phyloP scores from a whole-genome alignment of 2,113 vertebrate species.

The Cricetomys ansorgei region DNA sequence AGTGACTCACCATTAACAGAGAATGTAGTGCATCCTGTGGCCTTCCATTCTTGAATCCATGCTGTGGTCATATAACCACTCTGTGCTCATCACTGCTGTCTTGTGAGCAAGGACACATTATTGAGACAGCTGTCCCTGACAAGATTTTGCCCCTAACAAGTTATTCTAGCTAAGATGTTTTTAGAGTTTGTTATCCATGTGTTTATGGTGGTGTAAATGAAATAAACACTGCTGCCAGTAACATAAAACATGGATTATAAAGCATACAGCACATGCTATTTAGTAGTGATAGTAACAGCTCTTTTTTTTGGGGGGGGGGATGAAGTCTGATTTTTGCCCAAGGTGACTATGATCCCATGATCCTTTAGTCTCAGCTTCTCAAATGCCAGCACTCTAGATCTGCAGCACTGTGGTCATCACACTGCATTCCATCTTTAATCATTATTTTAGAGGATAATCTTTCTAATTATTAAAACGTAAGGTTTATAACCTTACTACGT shows the following conservation, averaged over 20 bases:
- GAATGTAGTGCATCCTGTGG: background rate
- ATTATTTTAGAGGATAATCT: background rate
- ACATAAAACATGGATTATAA: background rate
- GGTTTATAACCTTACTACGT: too few relatives aligned
- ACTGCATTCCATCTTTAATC: background rate
- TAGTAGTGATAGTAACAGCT: background rate
- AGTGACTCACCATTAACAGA: background rate
- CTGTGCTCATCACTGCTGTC: background rate
- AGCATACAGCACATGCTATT: background rate
- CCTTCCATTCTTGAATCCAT: background rate
- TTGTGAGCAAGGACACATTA: background rate
- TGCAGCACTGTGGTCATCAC: background rate
- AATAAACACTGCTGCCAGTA: background rate
- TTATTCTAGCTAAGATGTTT: background rate
- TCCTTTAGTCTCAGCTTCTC: background rate
- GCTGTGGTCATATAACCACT: background rate
- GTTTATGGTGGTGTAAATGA: background rate
- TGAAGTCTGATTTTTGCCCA: background rate
- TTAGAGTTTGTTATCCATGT: background rate
- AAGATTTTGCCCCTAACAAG: background rate
- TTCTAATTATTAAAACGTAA: background rate
- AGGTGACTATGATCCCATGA: background rate
- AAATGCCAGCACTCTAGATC: background rate
- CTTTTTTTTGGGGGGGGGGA: background rate
- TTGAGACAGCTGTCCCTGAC: background rate